Evolutionary conservation across 2,888 invertebrate species (phyloP).

Genomic region (Selenia dentaria): DNA sequence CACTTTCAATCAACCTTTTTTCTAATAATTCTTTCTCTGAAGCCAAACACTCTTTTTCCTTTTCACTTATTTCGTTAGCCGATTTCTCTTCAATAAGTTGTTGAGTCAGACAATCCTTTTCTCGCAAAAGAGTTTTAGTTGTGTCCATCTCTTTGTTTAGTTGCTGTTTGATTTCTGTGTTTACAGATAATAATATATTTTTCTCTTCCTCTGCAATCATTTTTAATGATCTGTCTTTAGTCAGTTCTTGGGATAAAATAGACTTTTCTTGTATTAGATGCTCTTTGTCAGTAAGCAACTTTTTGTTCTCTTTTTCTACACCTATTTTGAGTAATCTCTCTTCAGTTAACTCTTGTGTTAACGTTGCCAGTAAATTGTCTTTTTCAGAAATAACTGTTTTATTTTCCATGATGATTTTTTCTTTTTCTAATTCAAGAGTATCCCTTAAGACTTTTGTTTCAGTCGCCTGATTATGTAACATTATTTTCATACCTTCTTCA

Average conservation of each 20-base stretch:
- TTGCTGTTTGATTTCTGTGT: constrained; percentile 29
- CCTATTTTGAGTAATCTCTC: no score
- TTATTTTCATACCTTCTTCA: constrained; percentile 26
- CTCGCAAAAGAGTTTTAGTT: constrained; percentile 31
- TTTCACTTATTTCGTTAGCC: constrained; percentile 42
- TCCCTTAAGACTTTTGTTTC: constrained; percentile 23
- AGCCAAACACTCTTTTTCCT: constrained; percentile 41
- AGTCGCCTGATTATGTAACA: constrained; percentile 25
- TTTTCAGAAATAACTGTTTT: no score
- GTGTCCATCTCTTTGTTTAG: constrained; percentile 34
- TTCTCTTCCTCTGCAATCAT: constrained; percentile 30
- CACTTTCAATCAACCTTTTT: constrained; percentile 22
- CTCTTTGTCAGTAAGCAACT: constrained; percentile 17
- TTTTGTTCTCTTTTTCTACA: constrained; percentile 7
- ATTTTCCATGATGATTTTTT: constrained; percentile 4
- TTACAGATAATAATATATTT: constrained; percentile 27
- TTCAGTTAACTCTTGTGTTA: no score
- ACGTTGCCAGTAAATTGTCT: no score
- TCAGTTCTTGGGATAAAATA: constrained; percentile 4
- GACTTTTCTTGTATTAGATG: constrained; percentile 2
- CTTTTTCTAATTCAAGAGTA: constrained; percentile 27
- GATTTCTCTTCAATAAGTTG: constrained; percentile 50
- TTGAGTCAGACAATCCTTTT: constrained; percentile 50
- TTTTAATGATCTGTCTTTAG: background rate
- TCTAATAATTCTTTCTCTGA: constrained; percentile 36